Base-by-base conservation (phyloP, 2,113 vertebrate genomes). In the Galbula dea region DNA sequence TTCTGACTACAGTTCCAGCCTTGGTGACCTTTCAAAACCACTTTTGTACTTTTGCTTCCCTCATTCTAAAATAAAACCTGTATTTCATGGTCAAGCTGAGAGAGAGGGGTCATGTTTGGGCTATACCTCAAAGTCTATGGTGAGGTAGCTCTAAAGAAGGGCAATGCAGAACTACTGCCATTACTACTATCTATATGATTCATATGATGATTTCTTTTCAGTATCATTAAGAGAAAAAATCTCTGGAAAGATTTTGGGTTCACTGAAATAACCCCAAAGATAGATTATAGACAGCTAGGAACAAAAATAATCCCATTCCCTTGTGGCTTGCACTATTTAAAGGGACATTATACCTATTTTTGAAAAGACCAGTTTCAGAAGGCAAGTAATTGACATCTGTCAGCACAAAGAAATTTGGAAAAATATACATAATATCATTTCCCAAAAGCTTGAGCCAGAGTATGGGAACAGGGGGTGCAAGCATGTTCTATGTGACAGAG, bases 171-270 rank as follows among this genome's bases (percentile, higher is more conserved):
- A 72, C 62, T 88, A 34, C 12, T 66, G 55, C 58, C 32, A 39
- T 34, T 88, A 82, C 54, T 67, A 34, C 55, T 77, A 41, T 69
- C n/a, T 58, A 32, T 15, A 18, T 10, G 34, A 85, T 34, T 96
- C 82, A 85, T 23, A 76, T 1, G 22, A 93, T 13, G 4, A 67
- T 90, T 95, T 74, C 49, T 84, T 82, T 94, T 67, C 65, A 78
- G 74, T 57, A 86, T 88, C 95, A 94, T 94, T 95, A 75, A 93
- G 94, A 95, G 94, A 78, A 96, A 71, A 61, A 89, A 92, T 39
- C 83, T 81, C 83, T 96, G 96, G 93, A 96, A 96, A 97, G 91
- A 91, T 94, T 93, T 87, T 93, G 10, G 43, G 62, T 94, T 61
- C 55, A 67, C 69, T 93, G 81, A 90, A 84, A 77, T 84, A 82